Conservation (phyloP, 2,888 invertebrate genomes). For the Agrochola litura region DNA sequence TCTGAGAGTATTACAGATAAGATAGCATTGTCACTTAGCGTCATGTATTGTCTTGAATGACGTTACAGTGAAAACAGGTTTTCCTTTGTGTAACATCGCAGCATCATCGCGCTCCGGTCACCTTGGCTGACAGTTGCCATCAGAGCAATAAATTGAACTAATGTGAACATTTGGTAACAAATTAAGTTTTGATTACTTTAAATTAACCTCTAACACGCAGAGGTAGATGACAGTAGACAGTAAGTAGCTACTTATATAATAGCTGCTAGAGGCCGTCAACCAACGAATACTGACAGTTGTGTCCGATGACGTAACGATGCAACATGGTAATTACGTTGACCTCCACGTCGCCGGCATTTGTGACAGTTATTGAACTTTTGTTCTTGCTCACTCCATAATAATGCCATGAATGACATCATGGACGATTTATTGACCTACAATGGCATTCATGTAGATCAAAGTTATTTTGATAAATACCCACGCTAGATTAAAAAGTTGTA, state of each 20-base stretch:
- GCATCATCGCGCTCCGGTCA: not conserved
- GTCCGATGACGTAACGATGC: not conserved
- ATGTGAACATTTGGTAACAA: not conserved
- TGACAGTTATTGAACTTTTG: conserved; percentile 24
- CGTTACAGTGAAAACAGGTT: not conserved
- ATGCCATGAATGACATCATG: not conserved
- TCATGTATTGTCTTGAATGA: not conserved
- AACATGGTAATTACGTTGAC: conserved; percentile 1
- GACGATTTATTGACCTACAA: not conserved
- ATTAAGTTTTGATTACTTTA: not conserved
- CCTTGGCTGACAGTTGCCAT: not conserved
- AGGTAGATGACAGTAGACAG: conserved; percentile 1
- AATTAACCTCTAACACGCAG: conserved; percentile 14
- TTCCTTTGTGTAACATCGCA: not conserved
- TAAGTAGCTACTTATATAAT: not conserved
- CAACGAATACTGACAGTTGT: not conserved
- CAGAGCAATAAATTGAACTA: not conserved
- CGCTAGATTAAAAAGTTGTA: not conserved
- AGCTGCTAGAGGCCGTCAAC: not conserved
- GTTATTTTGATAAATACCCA: not conserved
- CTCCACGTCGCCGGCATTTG: conserved; percentile 2
- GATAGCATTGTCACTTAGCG: not conserved
- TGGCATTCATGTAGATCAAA: not conserved
- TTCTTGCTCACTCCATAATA: not conserved
- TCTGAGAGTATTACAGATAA: conserved; percentile 2